phyloP scores from a whole-genome alignment of 1,140 invertebrate genomes.

The Venturia canescens region DNA sequence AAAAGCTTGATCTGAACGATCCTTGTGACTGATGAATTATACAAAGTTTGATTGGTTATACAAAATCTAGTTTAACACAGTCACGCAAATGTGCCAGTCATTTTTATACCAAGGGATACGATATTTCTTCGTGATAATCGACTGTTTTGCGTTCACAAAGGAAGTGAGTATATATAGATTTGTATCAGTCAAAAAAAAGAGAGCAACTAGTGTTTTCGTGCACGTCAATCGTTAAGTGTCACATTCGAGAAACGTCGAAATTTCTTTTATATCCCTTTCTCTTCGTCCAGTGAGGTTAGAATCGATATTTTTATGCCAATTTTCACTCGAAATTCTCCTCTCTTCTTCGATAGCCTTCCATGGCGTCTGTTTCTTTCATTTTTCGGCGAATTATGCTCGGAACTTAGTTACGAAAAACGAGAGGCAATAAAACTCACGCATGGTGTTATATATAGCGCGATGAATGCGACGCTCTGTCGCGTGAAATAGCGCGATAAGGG shows the following conservation, averaged over 20 bases:
- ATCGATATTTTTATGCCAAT: neutral
- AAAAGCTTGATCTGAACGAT: slow-evolving; percentile 1
- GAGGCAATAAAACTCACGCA: slow-evolving; percentile 13
- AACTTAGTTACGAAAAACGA: slow-evolving; percentile 1
- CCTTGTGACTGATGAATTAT: neutral
- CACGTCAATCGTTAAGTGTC: slow-evolving; percentile 42
- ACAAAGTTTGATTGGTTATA: neutral
- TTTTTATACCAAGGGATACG: neutral
- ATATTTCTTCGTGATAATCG: neutral
- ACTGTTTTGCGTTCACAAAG: neutral
- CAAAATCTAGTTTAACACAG: neutral
- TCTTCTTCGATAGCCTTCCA: neutral
- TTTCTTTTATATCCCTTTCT: neutral
- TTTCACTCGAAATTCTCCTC: neutral
- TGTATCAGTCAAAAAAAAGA: slow-evolving; percentile 8
- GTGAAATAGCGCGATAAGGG: slow-evolving; percentile 18
- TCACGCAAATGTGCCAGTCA: neutral
- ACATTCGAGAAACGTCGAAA: neutral
- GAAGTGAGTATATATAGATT: slow-evolving; percentile 21
- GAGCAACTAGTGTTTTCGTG: slow-evolving; percentile 60
- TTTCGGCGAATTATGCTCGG: neutral
- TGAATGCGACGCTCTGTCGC: neutral
- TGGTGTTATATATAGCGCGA: neutral
- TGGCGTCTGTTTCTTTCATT: neutral
- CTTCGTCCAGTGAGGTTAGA: neutral